Conservation (phyloP, 1,140 invertebrate species). For the Bombus pyrosoma region DNA sequence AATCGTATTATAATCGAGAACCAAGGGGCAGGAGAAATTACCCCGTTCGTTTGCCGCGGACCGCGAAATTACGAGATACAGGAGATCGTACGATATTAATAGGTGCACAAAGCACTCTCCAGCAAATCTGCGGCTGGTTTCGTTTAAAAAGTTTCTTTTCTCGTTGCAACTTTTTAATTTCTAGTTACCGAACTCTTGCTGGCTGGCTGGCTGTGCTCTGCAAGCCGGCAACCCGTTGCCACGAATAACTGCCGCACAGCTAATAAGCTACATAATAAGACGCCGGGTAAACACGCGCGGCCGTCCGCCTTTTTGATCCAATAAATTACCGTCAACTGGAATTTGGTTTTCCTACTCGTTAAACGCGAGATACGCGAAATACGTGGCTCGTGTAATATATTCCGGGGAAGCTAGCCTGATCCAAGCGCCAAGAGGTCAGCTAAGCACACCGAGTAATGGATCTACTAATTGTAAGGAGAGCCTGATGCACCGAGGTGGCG, state of each 20-base stretch:
- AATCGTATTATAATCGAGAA: background rate
- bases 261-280: background rate
- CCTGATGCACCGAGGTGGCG: background rate
- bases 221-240: background rate
- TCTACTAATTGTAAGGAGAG: slow-evolving; percentile 30
- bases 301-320: background rate
- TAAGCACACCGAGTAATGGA: slow-evolving; percentile 5
- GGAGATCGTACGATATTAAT: slow-evolving; percentile 41
- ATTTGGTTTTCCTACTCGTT: background rate
- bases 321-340: background rate
- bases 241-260: background rate
- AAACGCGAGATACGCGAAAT: background rate
- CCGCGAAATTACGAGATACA: slow-evolving; percentile 34
- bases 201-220: background rate
- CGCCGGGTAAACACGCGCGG: background rate
- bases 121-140: slow-evolving; percentile 21
- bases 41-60: background rate
- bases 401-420: background rate
- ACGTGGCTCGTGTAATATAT: background rate
- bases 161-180: slow-evolving; percentile 60
- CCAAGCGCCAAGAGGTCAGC: background rate
- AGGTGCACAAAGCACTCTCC: background rate
- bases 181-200: slow-evolving; percentile 37
- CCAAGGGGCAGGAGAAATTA: background rate
- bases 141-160: slow-evolving; percentile 47